Base-by-base conservation (phyloP, 2,797 vertebrate species). In the Acropternis orthonyx region DNA sequence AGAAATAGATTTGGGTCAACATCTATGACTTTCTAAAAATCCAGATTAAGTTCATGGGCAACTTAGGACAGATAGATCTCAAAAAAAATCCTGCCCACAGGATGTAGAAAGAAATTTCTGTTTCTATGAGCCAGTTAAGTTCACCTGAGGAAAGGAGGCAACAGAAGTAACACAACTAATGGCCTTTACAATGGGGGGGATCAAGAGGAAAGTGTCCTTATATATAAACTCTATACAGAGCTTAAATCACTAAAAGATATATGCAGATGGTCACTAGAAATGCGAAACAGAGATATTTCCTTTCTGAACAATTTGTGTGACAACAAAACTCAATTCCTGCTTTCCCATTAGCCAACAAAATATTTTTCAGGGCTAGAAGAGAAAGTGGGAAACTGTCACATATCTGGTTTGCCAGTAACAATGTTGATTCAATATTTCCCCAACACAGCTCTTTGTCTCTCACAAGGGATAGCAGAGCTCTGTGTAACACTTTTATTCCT, bases 401-500 rank as follows among this genome's bases (percentile, higher is more conserved):
- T 14, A 17, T 5, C 62, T 56, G 54, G 16, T 75, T 78, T 89
- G 28, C 80, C 72, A 34, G 73, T 43, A 92, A 46, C 48, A 49
- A 41, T 3, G 62, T 81, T 54, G 66, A 84, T 69, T 76, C 51
- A 48, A 6, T 76, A 67, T 67, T 92, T 49, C 52, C 37, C 56
- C 88, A 80, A 11, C 69, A 54, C 30, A 22, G 54, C 19, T 54
- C 88, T 71, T 74, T 79, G 85, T 84, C 51, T 90, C 74, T 90
- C 90, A 65, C 80, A 48, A 24, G 93, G 88, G 83, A 93, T 0
- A n/a, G 79, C 2, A 78, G 62, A 88, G 62, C 20, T 30, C 88
- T 14, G 39, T 51, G 80, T 43, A 88, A 34, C 59, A 71, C 80
- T 92, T 86, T 74, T 63, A 91, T 82, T 89, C 71, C 88, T 95